Evolutionary conservation across 2,113 vertebrate species (phyloP), one percentile per base, ranked within the genome.

Genomic region (Sapajus apella): DNA sequence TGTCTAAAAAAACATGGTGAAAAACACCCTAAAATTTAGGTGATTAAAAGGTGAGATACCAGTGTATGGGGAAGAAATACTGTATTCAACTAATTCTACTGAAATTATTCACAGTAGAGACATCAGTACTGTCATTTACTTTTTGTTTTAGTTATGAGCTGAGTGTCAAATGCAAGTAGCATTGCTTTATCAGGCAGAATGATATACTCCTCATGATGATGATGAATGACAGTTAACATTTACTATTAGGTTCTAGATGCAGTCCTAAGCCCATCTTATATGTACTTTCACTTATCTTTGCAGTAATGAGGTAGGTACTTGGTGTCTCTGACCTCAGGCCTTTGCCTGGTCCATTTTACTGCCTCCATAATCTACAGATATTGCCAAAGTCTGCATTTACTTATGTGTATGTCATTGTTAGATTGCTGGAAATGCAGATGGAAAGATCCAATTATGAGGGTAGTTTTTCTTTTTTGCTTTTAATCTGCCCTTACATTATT

Each of bases 381-480:
- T 21, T 16, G 21, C 64, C 40, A 73, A 25, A 87, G 27, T 21
- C 4, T 88, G 61, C n/a, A 87, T 93, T 91, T 72, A 80, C 20
- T 87, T 92, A 64, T 17, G 14, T 45, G 3, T 50, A 56, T 94
- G 72, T 93, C 84, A 61, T 80, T 80, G 45, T 84, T 80, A 84
- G 43, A n/a, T 93, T 91, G 43, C 27, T 89, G 45, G n/a, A 91
- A 81, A 32, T 84, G 35, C 55, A 83, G 50, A 56, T 30, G 68
- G 80, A 81, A 94, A 84, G 32, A 72, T 92, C 94, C 40, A 43
- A 79, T 95, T 84, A 52, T 86, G 10, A 92, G 43, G 27, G 25
- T 79, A 76, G 50, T 55, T 94, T 91, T 75, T 45, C 61, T 84
- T 94, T 70, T 68, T 56, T 94, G 55, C 13, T 90, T 96, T 86